Conservation (phyloP, 2,797 vertebrate species). For the Champsocephalus gunnari region DNA sequence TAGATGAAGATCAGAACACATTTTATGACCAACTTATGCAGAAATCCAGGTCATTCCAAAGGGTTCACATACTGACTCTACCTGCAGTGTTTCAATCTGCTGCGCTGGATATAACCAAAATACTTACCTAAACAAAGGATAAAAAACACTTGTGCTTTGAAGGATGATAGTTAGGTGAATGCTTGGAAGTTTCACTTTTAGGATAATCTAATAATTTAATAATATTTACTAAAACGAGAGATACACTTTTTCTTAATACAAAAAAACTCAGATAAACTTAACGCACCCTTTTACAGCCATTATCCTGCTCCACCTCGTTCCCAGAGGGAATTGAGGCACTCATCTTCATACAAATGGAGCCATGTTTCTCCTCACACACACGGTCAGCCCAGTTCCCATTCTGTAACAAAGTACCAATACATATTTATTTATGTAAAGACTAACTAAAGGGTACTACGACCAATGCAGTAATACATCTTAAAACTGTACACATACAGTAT, state of each 20-base stretch:
- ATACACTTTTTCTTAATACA: neutral
- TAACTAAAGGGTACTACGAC: neutral
- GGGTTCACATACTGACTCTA: no score
- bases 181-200: no score
- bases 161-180: no score
- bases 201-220: no score
- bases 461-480: neutral
- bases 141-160: neutral
- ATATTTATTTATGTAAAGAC: neutral
- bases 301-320: constrained; percentile 61
- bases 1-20: no score
- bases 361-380: constrained; percentile 84
- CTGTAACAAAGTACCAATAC: constrained; percentile 65
- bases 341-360: constrained; percentile 90
- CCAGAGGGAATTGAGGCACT: constrained; percentile 66
- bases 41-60: no score
- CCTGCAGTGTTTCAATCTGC: neutral
- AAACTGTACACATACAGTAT: neutral
- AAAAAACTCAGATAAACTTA: neutral
- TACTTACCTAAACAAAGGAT: neutral
- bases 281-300: constrained; percentile 88
- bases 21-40: no score
- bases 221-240: no score
- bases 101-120: neutral
- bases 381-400: constrained; percentile 91